Conservation (phyloP, 1,140 invertebrate species). For the Condylostylus longicornis region DNA sequence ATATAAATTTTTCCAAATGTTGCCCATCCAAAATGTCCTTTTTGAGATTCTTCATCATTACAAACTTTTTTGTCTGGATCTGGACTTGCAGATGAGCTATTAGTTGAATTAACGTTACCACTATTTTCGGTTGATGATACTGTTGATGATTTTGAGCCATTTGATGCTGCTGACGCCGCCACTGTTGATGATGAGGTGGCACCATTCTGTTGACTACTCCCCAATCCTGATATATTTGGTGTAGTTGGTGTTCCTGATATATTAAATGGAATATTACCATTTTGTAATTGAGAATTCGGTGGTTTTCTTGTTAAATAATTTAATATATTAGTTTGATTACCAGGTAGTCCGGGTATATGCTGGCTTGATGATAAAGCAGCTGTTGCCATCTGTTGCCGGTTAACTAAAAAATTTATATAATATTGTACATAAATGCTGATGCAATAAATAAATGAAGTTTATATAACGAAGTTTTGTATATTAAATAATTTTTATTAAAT, state of each 20-base stretch:
- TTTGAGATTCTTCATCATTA: conserved; percentile 61
- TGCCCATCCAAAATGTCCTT: conserved; percentile 80
- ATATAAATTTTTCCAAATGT: conserved; percentile 70
- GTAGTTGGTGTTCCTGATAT: conserved; percentile 17
- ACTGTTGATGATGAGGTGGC: conserved; percentile 10
- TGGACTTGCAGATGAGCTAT: not conserved
- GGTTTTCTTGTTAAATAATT: conserved; percentile 40
- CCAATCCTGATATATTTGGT: conserved; percentile 9
- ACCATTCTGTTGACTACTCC: conserved; percentile 6
- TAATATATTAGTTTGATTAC: conserved; percentile 42
- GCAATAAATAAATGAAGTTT: no score
- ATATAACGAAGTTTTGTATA: no score
- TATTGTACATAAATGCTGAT: no score
- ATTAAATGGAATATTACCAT: conserved; percentile 19
- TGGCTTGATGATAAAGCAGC: conserved; percentile 20
- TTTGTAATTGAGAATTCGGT: conserved; percentile 25
- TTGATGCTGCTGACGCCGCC: conserved; percentile 12
- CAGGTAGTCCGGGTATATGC: conserved; percentile 24
- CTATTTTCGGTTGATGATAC: conserved; percentile 4
- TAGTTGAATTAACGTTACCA: no score
- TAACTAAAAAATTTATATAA: conserved; percentile 15
- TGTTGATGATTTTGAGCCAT: conserved; percentile 5
- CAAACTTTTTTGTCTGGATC: conserved; percentile 25
- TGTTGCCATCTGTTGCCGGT: conserved; percentile 24
- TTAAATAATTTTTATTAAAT: no score